Percentiles rank a stretch among this genome's conserved stretches.
Evolutionary conservation across 1,140 invertebrate species (phyloP).

Genomic region (Eriocheir sinensis): DNA sequence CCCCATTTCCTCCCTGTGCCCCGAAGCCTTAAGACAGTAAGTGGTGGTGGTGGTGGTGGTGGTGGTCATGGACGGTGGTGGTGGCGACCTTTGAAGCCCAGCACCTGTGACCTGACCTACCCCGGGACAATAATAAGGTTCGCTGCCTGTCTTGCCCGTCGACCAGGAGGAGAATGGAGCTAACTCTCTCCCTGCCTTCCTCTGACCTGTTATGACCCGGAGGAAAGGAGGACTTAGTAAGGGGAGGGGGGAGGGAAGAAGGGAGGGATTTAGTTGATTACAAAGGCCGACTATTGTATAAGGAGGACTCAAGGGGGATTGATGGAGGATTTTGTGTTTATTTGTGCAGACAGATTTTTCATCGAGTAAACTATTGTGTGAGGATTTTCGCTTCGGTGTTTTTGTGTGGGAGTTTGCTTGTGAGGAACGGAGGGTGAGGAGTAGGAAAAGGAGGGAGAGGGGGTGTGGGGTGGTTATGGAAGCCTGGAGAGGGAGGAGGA

Average conservation of each 20-base stretch:
- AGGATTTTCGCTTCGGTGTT: neutral
- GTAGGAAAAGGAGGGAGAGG: neutral
- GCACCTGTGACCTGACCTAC: neutral
- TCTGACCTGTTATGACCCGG: neutral
- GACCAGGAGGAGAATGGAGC: no score
- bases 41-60: no score
- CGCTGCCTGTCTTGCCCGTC: no score
- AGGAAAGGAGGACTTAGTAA: neutral
- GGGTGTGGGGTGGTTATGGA: no score
- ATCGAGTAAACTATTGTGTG: constrained; percentile 10
- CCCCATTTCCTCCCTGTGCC: neutral
- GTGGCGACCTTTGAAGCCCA: neutral
- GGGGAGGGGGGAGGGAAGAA: neutral
- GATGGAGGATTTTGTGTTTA: neutral
- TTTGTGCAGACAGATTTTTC: constrained; percentile 29
- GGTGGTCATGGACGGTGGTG: no score
- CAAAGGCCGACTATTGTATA: neutral
- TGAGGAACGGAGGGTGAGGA: neutral
- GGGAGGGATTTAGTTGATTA: constrained; percentile 3
- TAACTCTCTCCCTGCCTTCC: neutral
- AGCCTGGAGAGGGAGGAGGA: neutral
- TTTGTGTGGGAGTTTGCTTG: neutral
- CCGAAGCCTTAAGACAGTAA: neutral
- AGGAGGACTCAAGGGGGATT: neutral
- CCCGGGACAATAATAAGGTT: neutral